Conservation (phyloP, 1,140 invertebrate species). For the Drosophila burlai region DNA sequence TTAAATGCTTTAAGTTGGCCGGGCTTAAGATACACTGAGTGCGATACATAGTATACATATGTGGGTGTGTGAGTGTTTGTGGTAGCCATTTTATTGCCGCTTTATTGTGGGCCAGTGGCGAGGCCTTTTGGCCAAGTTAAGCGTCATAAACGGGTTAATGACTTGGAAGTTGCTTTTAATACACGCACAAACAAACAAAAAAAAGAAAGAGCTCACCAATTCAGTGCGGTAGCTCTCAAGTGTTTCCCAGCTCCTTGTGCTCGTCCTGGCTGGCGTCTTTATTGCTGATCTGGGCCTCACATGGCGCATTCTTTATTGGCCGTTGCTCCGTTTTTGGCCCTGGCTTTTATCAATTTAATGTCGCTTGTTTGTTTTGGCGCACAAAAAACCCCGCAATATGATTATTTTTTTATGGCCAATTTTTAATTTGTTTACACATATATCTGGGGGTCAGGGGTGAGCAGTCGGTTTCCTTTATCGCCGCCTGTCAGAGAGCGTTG, state of each 20-base stretch:
- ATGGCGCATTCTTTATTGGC: slow-evolving; percentile 46
- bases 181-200: slow-evolving; percentile 40
- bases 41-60: neutral
- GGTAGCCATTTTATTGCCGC: slow-evolving; percentile 73
- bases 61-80: slow-evolving; percentile 23
- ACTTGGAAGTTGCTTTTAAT: slow-evolving; percentile 82
- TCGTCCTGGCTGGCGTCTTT: slow-evolving; percentile 30
- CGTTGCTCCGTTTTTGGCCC: slow-evolving; percentile 6
- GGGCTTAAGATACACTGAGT: neutral
- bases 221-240: slow-evolving; percentile 39
- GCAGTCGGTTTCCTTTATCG: slow-evolving; percentile 47
- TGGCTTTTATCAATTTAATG: slow-evolving; percentile 64
- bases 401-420: slow-evolving; percentile 80
- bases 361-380: slow-evolving; percentile 66
- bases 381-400: slow-evolving; percentile 61
- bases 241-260: slow-evolving; percentile 22
- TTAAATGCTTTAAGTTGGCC: slow-evolving; percentile 75
- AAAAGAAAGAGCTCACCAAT: slow-evolving; percentile 27
- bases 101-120: slow-evolving; percentile 71
- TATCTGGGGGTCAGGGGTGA: slow-evolving; percentile 13
- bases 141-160: slow-evolving; percentile 82
- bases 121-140: slow-evolving; percentile 69
- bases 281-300: slow-evolving; percentile 46
- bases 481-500: slow-evolving; percentile 44
- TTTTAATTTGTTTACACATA: slow-evolving; percentile 82